Evolutionary conservation across 2,113 vertebrate genomes (phyloP).

Genomic region (Semnornis frantzii): DNA sequence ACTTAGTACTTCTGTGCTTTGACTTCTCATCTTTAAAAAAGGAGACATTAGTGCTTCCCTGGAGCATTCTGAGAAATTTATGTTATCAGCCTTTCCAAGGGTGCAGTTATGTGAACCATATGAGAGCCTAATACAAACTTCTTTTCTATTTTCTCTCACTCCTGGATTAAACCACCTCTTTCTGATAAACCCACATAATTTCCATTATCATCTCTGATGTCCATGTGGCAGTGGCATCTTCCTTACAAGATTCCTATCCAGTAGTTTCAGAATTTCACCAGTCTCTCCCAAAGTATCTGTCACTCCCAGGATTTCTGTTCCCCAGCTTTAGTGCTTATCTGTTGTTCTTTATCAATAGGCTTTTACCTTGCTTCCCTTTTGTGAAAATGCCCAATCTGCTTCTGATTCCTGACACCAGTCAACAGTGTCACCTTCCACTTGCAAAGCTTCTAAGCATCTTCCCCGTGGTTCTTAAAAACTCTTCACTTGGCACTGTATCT

Average conservation of each 20-base stretch:
- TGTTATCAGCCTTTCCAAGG: slow-evolving; percentile 6
- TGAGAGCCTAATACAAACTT: background rate
- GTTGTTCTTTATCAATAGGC: background rate
- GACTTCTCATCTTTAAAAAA: slow-evolving; percentile 30
- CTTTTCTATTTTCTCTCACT: background rate
- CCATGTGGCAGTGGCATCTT: background rate
- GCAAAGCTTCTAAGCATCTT: background rate
- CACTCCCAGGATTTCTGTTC: background rate
- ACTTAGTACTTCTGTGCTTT: slow-evolving; percentile 23
- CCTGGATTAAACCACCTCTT: background rate
- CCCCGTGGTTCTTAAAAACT: background rate
- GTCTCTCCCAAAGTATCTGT: background rate
- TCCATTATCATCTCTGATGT: background rate
- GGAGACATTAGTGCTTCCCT: slow-evolving; percentile 1
- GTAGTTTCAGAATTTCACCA: background rate
- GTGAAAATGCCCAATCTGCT: background rate
- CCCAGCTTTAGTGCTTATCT: background rate
- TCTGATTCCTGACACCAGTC: background rate
- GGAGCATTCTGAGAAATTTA: slow-evolving; percentile 16
- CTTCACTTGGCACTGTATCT: background rate
- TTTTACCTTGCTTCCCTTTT: background rate
- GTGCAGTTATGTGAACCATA: background rate
- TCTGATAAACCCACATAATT: background rate
- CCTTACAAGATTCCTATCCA: background rate
- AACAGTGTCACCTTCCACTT: background rate